Base-by-base conservation (phyloP, 1,140 invertebrate genomes). In the Drosophila nannoptera region DNA sequence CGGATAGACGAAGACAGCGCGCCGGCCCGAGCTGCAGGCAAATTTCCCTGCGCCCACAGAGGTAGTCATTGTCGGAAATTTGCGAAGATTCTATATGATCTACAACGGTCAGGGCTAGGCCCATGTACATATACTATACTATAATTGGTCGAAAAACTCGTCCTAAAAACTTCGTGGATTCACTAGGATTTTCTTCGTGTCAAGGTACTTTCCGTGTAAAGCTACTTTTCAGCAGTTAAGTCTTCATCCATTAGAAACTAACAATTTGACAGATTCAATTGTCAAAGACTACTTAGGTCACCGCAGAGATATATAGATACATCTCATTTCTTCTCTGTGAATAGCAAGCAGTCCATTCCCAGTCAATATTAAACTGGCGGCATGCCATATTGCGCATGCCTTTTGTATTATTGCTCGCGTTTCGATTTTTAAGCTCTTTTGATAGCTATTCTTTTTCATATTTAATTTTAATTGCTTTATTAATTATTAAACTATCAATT, bases 1-100 rank as follows among this genome's bases (percentile, higher is more conserved):
- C 0, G 87, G 77, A 71, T 77, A 88, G 56, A 73, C 75, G 7
- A 88, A 78, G 0, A 59, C 71, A 6, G 35, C 52, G 4, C 87
- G 68, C 14, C 67, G 59, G 11, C 87, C 87, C 0, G 76, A 68
- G 52, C 67, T 86, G 14, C 46, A 69, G 5, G 72, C 70, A 0
- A 73, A 64, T 38, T 81, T 86, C 16, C 81, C 86, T 5, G 77
- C 67, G 31, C 67, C 67, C 5, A 75, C 53, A 29, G 71, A 81
- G 7, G 43, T 69, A 42, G 36, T 46, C 80, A 86, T 84, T 38
- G 35, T 78, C 29, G 22, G 5, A n/a, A 69, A 73, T 77, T 50
- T 52, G 35, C 9, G 35, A 5, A 5, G 14, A 11, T 16, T 8
- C 8, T 32, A 33, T 50, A 50, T 8, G 4, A 33, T 14, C 22